A percentile compares a stretch with the other conserved stretches of the same genome.
phyloP scores from a whole-genome alignment of 2,797 vertebrate species.

The Rachycentron canadum region DNA sequence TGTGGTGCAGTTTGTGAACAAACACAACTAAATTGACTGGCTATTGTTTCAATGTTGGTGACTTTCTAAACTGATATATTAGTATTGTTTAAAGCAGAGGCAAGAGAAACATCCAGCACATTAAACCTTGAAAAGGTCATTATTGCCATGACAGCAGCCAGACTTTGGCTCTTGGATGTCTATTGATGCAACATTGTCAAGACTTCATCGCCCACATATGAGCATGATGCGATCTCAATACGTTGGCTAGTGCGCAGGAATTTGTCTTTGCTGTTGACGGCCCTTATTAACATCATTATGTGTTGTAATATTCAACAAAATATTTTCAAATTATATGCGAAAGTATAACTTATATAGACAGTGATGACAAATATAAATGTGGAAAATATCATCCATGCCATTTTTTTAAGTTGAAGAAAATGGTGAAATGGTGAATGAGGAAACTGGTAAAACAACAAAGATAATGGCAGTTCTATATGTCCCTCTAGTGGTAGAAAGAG shows the following conservation, averaged over 20 bases:
- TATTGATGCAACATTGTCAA: not conserved
- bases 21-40: not conserved
- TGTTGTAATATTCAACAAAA: constrained; percentile 3
- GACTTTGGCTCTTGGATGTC: no score
- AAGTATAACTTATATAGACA: not conserved
- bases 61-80: not conserved
- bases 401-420: not conserved
- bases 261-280: not conserved
- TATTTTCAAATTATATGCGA: constrained; percentile 3
- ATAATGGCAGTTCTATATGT: constrained; percentile 14
- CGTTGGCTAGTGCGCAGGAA: not conserved
- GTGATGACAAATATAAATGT: not conserved
- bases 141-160: not conserved
- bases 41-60: constrained; percentile 1
- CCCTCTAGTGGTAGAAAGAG: constrained; percentile 70
- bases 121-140: not conserved
- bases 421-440: not conserved
- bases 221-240: not conserved
- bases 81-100: not conserved
- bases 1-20: not conserved
- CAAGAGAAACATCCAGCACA: not conserved
- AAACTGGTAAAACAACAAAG: not conserved
- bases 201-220: not conserved
- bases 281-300: not conserved
- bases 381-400: not conserved